Conservation (phyloP, 2,797 vertebrate genomes). For the Scolopax rusticola region DNA sequence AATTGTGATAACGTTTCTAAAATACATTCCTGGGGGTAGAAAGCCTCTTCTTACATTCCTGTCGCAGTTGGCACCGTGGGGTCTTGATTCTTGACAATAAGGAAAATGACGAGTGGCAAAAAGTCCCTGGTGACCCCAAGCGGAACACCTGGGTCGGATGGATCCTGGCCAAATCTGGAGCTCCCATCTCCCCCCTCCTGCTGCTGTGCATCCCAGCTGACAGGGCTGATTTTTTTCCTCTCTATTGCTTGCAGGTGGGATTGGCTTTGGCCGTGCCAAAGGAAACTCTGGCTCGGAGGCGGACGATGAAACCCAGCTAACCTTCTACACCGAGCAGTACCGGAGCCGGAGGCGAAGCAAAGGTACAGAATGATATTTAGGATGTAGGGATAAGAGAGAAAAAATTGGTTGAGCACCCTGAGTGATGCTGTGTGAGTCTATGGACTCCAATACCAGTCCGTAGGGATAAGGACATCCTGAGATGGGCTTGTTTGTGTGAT, state of each 20-base stretch:
- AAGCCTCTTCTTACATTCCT: neutral
- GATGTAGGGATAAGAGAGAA: fast-evolving
- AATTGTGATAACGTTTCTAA: neutral
- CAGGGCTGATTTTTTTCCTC: conserved; percentile 18
- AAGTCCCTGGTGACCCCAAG: neutral
- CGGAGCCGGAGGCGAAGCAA: conserved; percentile 90
- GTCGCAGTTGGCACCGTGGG: fast-evolving
- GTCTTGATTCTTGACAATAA: neutral
- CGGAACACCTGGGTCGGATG: neutral
- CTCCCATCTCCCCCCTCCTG: too few relatives aligned
- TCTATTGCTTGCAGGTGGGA: conserved; percentile 76
- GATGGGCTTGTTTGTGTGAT: neutral
- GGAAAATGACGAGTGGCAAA: neutral
- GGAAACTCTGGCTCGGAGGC: conserved; percentile 92
- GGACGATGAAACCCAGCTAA: conserved; percentile 92
- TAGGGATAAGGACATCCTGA: neutral
- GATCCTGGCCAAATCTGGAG: neutral
- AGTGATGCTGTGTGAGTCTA: fast-evolving
- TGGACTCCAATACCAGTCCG: neutral
- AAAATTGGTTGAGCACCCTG: fast-evolving
- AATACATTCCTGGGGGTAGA: neutral
- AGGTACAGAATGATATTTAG: conserved; percentile 77
- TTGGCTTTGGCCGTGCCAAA: conserved; percentile 88
- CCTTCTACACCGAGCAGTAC: conserved; percentile 94
- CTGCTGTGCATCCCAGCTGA: neutral